Evolutionary conservation across 1,140 invertebrate species (phyloP).

Genomic region (Dinoponera quadriceps): DNA sequence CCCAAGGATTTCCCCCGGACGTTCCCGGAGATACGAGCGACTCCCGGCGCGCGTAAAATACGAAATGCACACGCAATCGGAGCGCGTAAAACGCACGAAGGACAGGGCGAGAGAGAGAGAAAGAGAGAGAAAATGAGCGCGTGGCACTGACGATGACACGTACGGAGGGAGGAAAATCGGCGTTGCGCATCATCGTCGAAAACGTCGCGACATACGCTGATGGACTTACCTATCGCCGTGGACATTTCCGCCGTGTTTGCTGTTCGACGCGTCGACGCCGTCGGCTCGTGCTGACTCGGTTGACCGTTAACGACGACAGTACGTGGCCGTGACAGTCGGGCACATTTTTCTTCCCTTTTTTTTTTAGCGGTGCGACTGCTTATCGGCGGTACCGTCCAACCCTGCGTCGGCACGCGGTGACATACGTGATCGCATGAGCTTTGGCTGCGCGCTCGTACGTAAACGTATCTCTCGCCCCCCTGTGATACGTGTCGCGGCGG

Average conservation of each 20-base stretch:
- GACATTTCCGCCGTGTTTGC: constrained; percentile 66
- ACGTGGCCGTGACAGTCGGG: constrained; percentile 37
- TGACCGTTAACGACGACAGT: constrained; percentile 50
- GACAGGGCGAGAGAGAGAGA: not conserved
- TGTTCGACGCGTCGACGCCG: constrained; percentile 15
- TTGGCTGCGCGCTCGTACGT: not conserved
- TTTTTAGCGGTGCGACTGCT: constrained; percentile 46
- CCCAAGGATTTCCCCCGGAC: too few species aligned
- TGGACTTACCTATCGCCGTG: constrained; percentile 73
- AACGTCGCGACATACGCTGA: constrained; percentile 22
- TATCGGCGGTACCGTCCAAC: constrained; percentile 38
- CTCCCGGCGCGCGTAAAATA: not conserved
- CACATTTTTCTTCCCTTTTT: constrained; percentile 29
- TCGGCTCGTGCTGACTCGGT: constrained; percentile 20
- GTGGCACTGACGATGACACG: too few species aligned
- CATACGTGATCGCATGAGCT: constrained; percentile 41
- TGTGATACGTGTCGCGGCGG: constrained; percentile 36
- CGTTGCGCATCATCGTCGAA: not conserved
- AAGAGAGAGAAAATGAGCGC: too few species aligned
- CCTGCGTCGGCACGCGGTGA: constrained; percentile 37
- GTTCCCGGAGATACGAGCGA: too few species aligned
- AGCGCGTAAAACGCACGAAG: not conserved
- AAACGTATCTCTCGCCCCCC: too few species aligned
- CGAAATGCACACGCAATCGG: too few species aligned
- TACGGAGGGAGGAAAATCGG: too few species aligned